Percentiles rank a stretch among this genome's conserved stretches.
phyloP scores from a whole-genome alignment of 1,140 invertebrate genomes.

The Bradynema listronoti region DNA sequence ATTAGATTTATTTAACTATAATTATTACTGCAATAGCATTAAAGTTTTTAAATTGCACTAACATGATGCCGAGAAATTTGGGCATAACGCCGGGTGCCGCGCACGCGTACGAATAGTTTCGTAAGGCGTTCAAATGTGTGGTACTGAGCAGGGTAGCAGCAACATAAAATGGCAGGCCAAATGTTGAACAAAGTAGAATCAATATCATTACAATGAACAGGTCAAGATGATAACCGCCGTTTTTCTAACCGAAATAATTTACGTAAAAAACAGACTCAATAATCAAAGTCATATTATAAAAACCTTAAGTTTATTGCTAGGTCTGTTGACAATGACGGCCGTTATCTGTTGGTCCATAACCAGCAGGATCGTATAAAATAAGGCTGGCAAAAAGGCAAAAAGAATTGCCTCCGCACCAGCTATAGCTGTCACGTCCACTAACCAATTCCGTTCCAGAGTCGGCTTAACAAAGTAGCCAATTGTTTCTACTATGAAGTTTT shows the following conservation, averaged over 20 bases:
- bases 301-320: constrained; percentile 59
- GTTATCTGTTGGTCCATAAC: constrained; percentile 99
- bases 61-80: constrained; percentile 46
- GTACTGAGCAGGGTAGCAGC: constrained; percentile 60
- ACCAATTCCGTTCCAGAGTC: constrained; percentile 77
- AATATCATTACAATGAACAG: constrained; percentile 58
- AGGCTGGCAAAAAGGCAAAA: constrained; percentile 73
- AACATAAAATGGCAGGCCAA: constrained; percentile 62
- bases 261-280: background rate
- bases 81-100: constrained; percentile 20
- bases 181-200: constrained; percentile 59
- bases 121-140: constrained; percentile 55
- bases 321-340: constrained; percentile 65
- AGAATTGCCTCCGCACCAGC: background rate
- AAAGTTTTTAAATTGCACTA: no score
- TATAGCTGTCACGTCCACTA: constrained; percentile 72
- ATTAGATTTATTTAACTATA: no score
- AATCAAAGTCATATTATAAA: constrained; percentile 14
- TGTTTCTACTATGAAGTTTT: constrained; percentile 5
- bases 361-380: constrained; percentile 88
- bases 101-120: constrained; percentile 36
- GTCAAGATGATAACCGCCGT: constrained; percentile 61
- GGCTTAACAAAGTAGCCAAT: constrained; percentile 61
- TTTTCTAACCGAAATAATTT: constrained; percentile 51
- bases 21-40: no score